A percentile compares a stretch with the other conserved stretches of the same genome.
These are phyloP conservation scores for Sceloporus undulatus DNA, from an alignment of 2,113 vertebrate species.

Conservation along the genomic window DNA sequence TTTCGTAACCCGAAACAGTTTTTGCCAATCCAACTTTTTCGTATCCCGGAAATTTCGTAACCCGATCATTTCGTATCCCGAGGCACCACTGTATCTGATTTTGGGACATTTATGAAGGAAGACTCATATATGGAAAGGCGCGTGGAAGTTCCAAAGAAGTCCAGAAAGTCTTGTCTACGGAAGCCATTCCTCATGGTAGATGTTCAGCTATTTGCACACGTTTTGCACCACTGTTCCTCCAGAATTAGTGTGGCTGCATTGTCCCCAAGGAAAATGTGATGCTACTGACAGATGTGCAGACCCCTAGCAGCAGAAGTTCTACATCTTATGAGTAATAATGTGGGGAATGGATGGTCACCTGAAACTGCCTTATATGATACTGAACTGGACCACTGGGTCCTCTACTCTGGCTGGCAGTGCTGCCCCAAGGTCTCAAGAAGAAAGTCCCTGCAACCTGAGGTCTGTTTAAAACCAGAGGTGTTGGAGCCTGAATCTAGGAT, in stretches of 20 bases:
- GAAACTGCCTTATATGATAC: not conserved
- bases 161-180: not conserved
- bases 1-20: too few species aligned
- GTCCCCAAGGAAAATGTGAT: not conserved
- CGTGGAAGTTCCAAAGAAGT: not conserved
- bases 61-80: too few species aligned
- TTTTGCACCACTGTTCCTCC: not conserved
- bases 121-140: not conserved
- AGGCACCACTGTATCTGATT: too few species aligned
- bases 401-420: too few species aligned
- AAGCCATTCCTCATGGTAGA: not conserved
- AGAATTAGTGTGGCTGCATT: too few species aligned
- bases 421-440: not conserved
- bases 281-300: not conserved
- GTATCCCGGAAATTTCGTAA: too few species aligned
- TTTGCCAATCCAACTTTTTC: too few species aligned
- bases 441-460: not conserved
- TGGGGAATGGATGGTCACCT: too few species aligned
- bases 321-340: not conserved
- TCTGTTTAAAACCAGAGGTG: not conserved
- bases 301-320: not conserved
- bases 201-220: not conserved
- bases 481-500: not conserved
- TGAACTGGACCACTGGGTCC: not conserved
- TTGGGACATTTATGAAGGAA: not conserved